Conservation (phyloP, 2,888 invertebrate genomes). For the Pterostichus madidus region DNA sequence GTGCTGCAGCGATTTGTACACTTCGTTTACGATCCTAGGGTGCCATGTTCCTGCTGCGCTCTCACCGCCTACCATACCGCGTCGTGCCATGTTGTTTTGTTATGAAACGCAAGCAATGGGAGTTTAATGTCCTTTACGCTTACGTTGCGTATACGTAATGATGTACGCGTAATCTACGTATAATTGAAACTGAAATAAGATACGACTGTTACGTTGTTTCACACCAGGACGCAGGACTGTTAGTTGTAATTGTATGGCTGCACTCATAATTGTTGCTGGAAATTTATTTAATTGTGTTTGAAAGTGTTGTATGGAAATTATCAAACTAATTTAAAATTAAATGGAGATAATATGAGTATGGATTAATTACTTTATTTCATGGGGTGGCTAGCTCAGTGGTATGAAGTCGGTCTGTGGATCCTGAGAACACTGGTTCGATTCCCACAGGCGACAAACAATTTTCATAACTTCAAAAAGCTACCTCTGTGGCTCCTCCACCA, state of each 20-base stretch:
- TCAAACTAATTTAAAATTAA: neutral
- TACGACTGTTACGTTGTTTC: constrained; percentile 24
- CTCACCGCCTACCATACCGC: constrained; percentile 25
- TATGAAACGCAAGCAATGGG: constrained; percentile 39
- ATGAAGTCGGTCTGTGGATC: no score
- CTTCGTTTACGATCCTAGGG: constrained; percentile 49
- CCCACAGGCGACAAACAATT: no score
- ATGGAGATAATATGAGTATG: neutral
- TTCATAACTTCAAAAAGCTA: no score
- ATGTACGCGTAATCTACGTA: constrained; percentile 45
- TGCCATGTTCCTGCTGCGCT: constrained; percentile 39
- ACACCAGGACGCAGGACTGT: neutral
- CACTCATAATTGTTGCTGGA: constrained; percentile 9
- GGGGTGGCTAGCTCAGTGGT: no score
- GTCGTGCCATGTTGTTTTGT: constrained; percentile 35
- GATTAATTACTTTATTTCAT: no score
- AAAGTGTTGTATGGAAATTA: constrained; percentile 23
- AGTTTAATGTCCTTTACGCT: constrained; percentile 39
- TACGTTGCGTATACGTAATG: constrained; percentile 34
- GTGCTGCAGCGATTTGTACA: constrained; percentile 37
- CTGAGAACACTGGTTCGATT: no score
- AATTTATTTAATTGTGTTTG: constrained; percentile 1
- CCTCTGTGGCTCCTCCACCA: no score
- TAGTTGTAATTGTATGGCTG: constrained; percentile 32
- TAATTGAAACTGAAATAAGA: constrained; percentile 55